Conservation (phyloP, 2,113 vertebrate genomes). For the Machaerirhynchus nigripectus region DNA sequence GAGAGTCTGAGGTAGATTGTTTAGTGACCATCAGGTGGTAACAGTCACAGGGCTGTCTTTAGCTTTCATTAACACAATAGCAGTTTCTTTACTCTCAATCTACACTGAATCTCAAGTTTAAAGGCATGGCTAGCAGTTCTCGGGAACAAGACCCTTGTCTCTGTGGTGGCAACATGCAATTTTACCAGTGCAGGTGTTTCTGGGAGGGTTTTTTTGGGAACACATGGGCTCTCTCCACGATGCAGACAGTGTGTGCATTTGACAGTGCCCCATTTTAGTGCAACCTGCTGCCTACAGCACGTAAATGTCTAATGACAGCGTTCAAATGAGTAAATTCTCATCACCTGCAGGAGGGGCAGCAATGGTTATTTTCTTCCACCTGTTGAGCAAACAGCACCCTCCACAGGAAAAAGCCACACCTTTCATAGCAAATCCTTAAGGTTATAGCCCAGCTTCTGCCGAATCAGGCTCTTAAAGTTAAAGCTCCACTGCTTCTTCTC, state of each 20-base stretch:
- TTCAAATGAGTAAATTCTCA: constrained; percentile 70
- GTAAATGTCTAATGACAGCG: constrained; percentile 49
- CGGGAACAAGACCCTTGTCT: constrained; percentile 65
- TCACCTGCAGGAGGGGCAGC: constrained; percentile 68
- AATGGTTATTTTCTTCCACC: constrained; percentile 64
- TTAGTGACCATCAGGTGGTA: constrained; percentile 71
- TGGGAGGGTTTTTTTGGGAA: constrained; percentile 47
- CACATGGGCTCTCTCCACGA: constrained; percentile 59
- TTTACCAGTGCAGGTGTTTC: constrained; percentile 62
- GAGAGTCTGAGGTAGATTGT: constrained; percentile 85
- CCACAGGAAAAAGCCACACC: constrained; percentile 70
- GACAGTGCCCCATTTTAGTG: constrained; percentile 48
- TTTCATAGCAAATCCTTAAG: constrained; percentile 68
- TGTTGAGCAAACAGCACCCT: constrained; percentile 65
- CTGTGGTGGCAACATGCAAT: constrained; percentile 67
- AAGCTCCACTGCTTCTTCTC: constrained; percentile 64
- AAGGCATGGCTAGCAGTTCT: constrained; percentile 73
- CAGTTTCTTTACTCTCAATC: constrained; percentile 76
- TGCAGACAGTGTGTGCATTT: constrained; percentile 49
- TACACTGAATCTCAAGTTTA: constrained; percentile 73
- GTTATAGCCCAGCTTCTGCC: constrained; percentile 69
- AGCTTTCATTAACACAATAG: constrained; percentile 73
- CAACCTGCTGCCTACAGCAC: constrained; percentile 64
- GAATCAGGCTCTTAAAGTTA: constrained; percentile 48
- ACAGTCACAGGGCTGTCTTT: constrained; percentile 72